Percentiles rank a stretch among this genome's conserved stretches.
These are phyloP conservation scores for Tarsius wallacei DNA, from an alignment of 2,797 vertebrate genomes.

Conservation along the genomic window DNA sequence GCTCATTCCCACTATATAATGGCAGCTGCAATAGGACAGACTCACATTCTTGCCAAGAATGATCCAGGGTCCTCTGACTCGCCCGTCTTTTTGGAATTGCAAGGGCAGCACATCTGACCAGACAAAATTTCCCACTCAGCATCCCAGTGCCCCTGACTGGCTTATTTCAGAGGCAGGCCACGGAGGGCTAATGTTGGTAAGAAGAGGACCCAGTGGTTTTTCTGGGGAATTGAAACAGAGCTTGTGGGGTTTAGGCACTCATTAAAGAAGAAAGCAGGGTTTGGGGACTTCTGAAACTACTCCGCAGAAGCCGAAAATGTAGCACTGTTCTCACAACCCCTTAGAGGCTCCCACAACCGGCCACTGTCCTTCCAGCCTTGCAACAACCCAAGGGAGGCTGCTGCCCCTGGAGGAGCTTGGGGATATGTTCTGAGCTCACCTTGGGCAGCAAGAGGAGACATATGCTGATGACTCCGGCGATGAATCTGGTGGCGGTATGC, in stretches of 20 bases:
- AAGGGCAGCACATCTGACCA: not conserved
- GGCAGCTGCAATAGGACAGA: not conserved
- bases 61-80: not conserved
- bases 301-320: not conserved
- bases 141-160: not conserved
- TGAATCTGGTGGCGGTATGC: slow-evolving; percentile 99
- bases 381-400: not conserved
- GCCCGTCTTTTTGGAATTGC: not conserved
- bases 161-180: not conserved
- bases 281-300: not conserved
- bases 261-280: not conserved
- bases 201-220: not conserved
- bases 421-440: slow-evolving; percentile 90
- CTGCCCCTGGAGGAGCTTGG: not conserved
- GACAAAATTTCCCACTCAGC: not conserved
- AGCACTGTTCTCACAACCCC: not conserved
- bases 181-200: accelerated
- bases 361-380: not conserved
- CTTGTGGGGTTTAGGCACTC: not conserved
- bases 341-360: not conserved
- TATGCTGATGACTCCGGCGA: slow-evolving; percentile 98
- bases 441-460: slow-evolving; percentile 98
- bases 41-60: not conserved
- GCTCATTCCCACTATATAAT: not conserved
- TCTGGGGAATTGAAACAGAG: not conserved